Percentiles rank a stretch among this genome's conserved stretches.
These are phyloP conservation scores for Drosophila pseudotalamancana DNA, from an alignment of 2,888 invertebrate genomes.

Conservation along the genomic window DNA sequence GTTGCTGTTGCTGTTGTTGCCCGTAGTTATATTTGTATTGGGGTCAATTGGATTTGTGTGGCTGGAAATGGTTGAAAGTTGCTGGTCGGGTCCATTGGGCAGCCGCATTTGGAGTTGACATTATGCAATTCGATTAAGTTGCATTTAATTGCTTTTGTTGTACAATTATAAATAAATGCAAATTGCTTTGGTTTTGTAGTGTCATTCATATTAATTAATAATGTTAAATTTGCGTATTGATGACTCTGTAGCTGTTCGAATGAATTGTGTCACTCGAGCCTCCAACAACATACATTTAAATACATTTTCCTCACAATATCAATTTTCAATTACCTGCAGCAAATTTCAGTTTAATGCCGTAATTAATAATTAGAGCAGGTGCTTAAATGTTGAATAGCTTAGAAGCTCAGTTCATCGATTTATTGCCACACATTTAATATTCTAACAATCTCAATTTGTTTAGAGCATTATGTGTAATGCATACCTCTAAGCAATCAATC, in stretches of 20 bases:
- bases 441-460: not conserved
- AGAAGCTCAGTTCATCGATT: not conserved
- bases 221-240: slow-evolving; percentile 46
- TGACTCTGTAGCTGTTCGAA: slow-evolving; percentile 31
- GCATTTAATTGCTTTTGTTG: slow-evolving; percentile 71
- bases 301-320: slow-evolving; percentile 19
- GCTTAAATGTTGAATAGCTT: not conserved
- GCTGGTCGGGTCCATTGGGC: not conserved
- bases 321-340: slow-evolving; percentile 4
- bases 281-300: slow-evolving; percentile 32
- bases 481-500: too few relatives aligned
- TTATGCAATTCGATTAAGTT: slow-evolving; percentile 73
- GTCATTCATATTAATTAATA: slow-evolving; percentile 66
- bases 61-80: slow-evolving; percentile 6
- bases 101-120: slow-evolving; percentile 65
- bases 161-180: slow-evolving; percentile 59
- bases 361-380: slow-evolving; percentile 36
- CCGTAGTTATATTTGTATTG: slow-evolving; percentile 43
- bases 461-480: too few relatives aligned
- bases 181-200: slow-evolving; percentile 56
- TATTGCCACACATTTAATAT: not conserved
- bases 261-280: slow-evolving; percentile 38
- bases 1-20: not conserved
- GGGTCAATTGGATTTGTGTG: slow-evolving; percentile 61
- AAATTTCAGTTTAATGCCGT: slow-evolving; percentile 21